A percentile compares a stretch with the other conserved stretches of the same genome.
Evolutionary conservation across 2,797 vertebrate species (phyloP).

Genomic region (Synanceia verrucosa): DNA sequence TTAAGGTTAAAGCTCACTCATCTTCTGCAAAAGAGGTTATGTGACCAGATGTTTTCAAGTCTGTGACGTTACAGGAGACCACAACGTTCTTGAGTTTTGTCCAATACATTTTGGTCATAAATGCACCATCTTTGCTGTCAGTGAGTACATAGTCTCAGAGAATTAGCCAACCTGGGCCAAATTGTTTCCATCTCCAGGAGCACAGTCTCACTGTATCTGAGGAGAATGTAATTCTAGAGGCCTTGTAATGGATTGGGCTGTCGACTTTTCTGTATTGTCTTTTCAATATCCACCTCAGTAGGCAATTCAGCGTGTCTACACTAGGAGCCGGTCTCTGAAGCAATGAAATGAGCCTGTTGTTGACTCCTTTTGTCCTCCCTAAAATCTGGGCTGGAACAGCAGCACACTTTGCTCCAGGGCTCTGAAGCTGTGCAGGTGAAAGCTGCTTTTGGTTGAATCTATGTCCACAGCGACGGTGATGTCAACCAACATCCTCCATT

Average conservation of each 20-base stretch:
- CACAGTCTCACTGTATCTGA: slow-evolving; percentile 49
- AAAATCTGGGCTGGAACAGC: slow-evolving; percentile 29
- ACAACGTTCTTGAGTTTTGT: slow-evolving; percentile 24
- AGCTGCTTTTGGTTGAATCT: slow-evolving; percentile 1
- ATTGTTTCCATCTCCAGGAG: slow-evolving; percentile 69
- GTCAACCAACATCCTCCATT: slow-evolving; percentile 13
- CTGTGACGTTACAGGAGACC: background rate
- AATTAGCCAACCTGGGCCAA: slow-evolving; percentile 58
- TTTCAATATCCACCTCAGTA: slow-evolving; percentile 63
- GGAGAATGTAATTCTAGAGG: slow-evolving; percentile 68
- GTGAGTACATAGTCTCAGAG: slow-evolving; percentile 47
- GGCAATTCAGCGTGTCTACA: slow-evolving; percentile 33
- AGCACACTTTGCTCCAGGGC: slow-evolving; percentile 13
- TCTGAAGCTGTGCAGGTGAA: slow-evolving; percentile 12
- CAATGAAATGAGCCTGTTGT: slow-evolving; percentile 42
- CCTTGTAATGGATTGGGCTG: slow-evolving; percentile 71
- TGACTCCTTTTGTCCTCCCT: slow-evolving; percentile 30
- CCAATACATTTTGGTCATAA: slow-evolving; percentile 34
- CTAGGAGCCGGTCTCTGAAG: slow-evolving; percentile 35
- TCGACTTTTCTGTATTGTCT: slow-evolving; percentile 54
- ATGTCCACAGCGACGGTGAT: background rate
- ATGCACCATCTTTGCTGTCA: slow-evolving; percentile 44
- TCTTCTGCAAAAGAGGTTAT: slow-evolving; percentile 31
- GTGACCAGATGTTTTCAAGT: slow-evolving; percentile 51
- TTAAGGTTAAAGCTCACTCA: slow-evolving; percentile 25